Percentiles rank a stretch among this genome's conserved stretches.
Evolutionary conservation across 2,113 vertebrate species (phyloP).

Genomic region (Ameiurus melas): DNA sequence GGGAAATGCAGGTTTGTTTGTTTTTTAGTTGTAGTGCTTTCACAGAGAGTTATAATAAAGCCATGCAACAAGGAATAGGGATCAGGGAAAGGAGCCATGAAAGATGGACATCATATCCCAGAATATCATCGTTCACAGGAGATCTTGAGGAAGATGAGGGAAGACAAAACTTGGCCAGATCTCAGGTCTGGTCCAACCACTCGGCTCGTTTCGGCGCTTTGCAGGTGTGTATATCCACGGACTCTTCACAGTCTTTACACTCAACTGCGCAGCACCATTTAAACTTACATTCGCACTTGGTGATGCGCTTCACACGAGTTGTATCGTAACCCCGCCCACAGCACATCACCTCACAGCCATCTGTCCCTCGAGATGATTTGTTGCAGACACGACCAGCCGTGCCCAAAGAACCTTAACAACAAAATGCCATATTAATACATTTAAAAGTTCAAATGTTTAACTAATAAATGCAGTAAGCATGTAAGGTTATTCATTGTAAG

Average conservation of each 20-base stretch:
- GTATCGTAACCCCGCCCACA: constrained; percentile 97
- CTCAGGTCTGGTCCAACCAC: constrained; percentile 89
- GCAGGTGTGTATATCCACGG: constrained; percentile 94
- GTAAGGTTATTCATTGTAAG: neutral
- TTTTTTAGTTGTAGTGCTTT: constrained; percentile 77
- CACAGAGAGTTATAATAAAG: constrained; percentile 82
- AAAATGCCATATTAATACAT: constrained; percentile 76
- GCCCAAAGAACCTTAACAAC: constrained; percentile 85
- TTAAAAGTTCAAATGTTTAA: neutral
- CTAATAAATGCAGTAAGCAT: neutral
- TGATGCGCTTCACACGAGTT: constrained; percentile 86
- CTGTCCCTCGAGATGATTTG: constrained; percentile 87
- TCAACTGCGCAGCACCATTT: constrained; percentile 97
- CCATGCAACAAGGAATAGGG: constrained; percentile 80
- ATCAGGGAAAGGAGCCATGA: constrained; percentile 54
- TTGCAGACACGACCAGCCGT: constrained; percentile 91
- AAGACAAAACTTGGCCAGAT: constrained; percentile 59
- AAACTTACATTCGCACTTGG: constrained; percentile 99
- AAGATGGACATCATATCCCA: constrained; percentile 78
- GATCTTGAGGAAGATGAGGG: constrained; percentile 63
- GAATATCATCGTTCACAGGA: constrained; percentile 71
- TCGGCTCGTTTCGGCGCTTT: constrained; percentile 92
- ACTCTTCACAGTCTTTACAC: constrained; percentile 91
- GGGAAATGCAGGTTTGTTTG: constrained; percentile 67
- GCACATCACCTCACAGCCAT: constrained; percentile 98